Percentiles rank a stretch among this genome's conserved stretches.
These are phyloP conservation scores for Hydra vulgaris DNA, from an alignment of 30 jellyfish, hydroid and myxozoan genomes.

Conservation along the genomic window DNA sequence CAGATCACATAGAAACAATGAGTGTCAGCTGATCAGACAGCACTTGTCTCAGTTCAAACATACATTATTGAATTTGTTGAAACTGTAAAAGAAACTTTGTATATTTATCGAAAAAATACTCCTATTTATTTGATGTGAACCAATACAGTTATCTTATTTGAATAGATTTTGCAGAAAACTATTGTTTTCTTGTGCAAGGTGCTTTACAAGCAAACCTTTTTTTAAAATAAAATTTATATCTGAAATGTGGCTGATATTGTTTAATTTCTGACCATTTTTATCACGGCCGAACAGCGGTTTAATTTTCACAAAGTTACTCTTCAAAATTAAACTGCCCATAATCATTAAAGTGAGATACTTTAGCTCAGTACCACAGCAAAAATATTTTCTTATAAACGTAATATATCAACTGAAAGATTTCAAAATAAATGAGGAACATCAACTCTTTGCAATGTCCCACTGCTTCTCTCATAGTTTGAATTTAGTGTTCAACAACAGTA, in stretches of 20 bases:
- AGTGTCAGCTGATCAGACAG: neutral
- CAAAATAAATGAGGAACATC: neutral
- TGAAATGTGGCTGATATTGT: too few species aligned
- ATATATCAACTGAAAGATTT: neutral
- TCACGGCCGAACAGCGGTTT: slow-evolving; percentile 11
- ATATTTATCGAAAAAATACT: neutral
- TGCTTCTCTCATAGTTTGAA: too few species aligned
- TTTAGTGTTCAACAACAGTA: too few species aligned
- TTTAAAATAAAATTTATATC: too few species aligned
- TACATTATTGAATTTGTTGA: neutral
- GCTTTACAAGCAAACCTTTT: too few species aligned
- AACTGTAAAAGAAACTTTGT: neutral
- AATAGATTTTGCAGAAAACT: slow-evolving; percentile 1
- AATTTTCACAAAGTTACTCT: neutral
- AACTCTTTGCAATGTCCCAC: slow-evolving; percentile 1
- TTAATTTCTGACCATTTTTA: too few species aligned
- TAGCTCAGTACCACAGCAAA: slow-evolving; percentile 2
- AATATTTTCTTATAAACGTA: neutral
- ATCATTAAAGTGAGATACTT: slow-evolving; percentile 1
- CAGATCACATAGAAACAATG: slow-evolving; percentile 7
- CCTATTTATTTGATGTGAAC: neutral
- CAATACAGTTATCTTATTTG: neutral
- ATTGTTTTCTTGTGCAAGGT: slow-evolving; percentile 1
- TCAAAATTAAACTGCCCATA: slow-evolving; percentile 3
- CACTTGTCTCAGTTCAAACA: neutral